A percentile compares a stretch with the other conserved stretches of the same genome.
These are phyloP conservation scores for Pseudachorutes palmiensis DNA, from an alignment of 1,140 invertebrate genomes.

Conservation along the genomic window DNA sequence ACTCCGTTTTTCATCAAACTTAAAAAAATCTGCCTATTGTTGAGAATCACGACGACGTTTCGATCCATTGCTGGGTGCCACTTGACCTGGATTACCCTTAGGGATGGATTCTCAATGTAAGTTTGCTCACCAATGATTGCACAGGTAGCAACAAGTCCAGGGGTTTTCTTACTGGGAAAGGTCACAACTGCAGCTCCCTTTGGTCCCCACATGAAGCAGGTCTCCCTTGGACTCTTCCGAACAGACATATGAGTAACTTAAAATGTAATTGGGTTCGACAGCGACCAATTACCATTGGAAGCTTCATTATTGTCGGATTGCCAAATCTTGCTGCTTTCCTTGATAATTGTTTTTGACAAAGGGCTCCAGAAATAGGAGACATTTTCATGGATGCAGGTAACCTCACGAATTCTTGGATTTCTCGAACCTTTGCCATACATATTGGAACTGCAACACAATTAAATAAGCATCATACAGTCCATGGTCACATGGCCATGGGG, in stretches of 20 bases:
- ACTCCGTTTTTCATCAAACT: no score
- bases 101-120: slow-evolving; percentile 9
- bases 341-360: not conserved
- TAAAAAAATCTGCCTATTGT: no score
- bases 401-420: no score
- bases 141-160: not conserved
- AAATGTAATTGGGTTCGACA: not conserved
- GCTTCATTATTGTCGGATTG: not conserved
- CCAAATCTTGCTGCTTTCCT: not conserved
- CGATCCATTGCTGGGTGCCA: not conserved
- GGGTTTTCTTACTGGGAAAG: not conserved
- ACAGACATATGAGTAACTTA: not conserved
- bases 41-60: slow-evolving; percentile 18
- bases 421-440: no score
- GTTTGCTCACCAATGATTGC: slow-evolving; percentile 14
- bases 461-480: no score
- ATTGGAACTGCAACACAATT: no score
- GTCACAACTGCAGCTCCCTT: not conserved
- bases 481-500: no score
- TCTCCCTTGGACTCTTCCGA: not conserved
- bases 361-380: slow-evolving; percentile 5
- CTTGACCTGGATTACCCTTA: slow-evolving; percentile 19
- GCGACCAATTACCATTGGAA: not conserved
- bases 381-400: not conserved
- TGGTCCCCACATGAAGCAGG: not conserved